These are phyloP conservation scores for Pseudococcus longispinus DNA, from an alignment of 2,888 invertebrate species.

Conservation along the genomic window DNA sequence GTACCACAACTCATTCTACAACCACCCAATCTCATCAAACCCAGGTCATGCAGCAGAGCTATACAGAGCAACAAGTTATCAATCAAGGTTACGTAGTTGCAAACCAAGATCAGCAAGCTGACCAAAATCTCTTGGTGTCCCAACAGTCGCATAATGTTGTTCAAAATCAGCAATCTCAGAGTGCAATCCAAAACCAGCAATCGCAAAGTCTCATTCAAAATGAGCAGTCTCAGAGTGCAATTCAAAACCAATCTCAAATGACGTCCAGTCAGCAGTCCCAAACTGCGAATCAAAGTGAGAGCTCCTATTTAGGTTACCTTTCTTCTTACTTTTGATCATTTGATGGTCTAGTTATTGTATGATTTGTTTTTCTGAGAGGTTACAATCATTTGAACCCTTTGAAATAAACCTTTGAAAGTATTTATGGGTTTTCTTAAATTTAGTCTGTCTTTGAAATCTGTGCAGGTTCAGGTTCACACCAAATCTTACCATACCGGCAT, in stretches of 20 bases:
- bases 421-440: background rate
- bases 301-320: background rate
- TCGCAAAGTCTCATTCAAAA: background rate
- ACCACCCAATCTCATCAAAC: background rate
- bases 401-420: background rate
- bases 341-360: background rate
- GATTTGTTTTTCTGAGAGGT: background rate
- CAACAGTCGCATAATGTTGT: background rate
- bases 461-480: constrained; percentile 7
- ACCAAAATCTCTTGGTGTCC: background rate
- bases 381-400: background rate
- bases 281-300: background rate
- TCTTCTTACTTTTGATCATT: background rate
- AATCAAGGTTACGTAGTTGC: background rate
- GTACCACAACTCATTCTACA: background rate
- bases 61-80: background rate
- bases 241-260: background rate
- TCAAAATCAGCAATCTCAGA: background rate
- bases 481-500: background rate
- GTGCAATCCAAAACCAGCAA: background rate
- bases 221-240: background rate
- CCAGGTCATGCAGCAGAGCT: background rate
- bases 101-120: background rate
- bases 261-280: background rate
- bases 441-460: background rate